Evolutionary conservation across 1,140 invertebrate species (phyloP), one percentile per base, ranked within the genome.

Genomic region (Trichoplusia ni): DNA sequence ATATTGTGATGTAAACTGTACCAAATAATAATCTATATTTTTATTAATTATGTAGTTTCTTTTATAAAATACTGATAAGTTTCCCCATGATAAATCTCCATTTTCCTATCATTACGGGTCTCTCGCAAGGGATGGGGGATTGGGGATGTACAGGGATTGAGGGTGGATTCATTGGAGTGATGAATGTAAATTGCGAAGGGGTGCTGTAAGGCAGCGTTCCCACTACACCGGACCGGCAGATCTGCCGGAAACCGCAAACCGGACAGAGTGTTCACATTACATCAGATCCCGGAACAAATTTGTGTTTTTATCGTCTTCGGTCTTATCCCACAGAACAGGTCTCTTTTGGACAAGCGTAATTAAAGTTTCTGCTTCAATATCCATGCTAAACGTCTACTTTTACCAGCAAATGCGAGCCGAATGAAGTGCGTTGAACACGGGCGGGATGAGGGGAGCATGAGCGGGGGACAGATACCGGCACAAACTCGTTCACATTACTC

Each of bases 321-420:
- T 44, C 58, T 58, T 65, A 16, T 54, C 62, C 37, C 54, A 59
- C 37, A 42, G 54, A 42, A 59, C 33, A 37, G 33, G 33, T 37
- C 47, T 51, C 49, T 54, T 3, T 54, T 64, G 49, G 47, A 64
- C 61, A 58, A 61, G 58, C 44, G 58, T 49, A 38, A 62, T 49
- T 49, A 62, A 62, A 27, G 59, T 62, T 62, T 62, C 63, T 65
- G 18, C 29, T 60, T 60, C 42, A 59, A 65, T 51, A 11, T 67
- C 64, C 56, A 67, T 67, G 56, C 46, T 61, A 63, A 19, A 61
- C 64, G 44, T 67, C 64, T 67, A 59, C 54, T 66, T 66, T 51
- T 51, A 51, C 19, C 59, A 62, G 59, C 59, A 64, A 42, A 64
- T 64, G 61, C 47, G 61, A 64, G 47, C 61, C 47, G 49, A 64